Base-by-base conservation (phyloP, 1,140 invertebrate genomes). In the Atta texana region DNA sequence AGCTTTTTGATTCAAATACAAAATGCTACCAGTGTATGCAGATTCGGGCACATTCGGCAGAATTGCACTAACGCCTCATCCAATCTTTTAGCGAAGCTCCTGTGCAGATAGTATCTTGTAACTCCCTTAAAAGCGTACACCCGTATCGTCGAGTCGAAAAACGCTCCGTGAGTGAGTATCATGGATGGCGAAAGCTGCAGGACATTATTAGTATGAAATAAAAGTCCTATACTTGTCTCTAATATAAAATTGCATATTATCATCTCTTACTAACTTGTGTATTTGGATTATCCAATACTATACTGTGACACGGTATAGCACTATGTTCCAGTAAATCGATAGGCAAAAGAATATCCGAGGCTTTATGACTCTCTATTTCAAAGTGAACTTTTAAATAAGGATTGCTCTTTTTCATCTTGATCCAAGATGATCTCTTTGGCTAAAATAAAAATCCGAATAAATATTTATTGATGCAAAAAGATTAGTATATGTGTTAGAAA, bases 211-310 rank as follows among this genome's bases (percentile, higher is more conserved):
- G 7, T 3, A 5, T 44, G 5, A 77, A n/a, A 0, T 63, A n/a
- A n/a, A 49, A 8, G 14, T 61, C 21, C 3, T 24, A 1, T 3
- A 24, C 14, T n/a, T 69, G 4, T 34, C 24, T 68, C 5, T n/a
- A 34, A 31, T n/a, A 59, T 57, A 24, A 5, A 51, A 59, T 49
- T 24, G 3, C 18, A 31, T 16, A 81, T 24, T 18, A 44, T 49
- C 3, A 31, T 21, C 2, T 51, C 3, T 51, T 49, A 84, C 87
- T 92, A 91, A 97, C 97, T 93, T 96, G 95, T 1, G 96, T 96
- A 87, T 96, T 95, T 39, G 97, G 96, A 75, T 97, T 96, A 88
- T 97, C 96, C 88, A 97, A 96, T 10, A 97, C 93, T 75, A 98
- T 96, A 89, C 97, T 97, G 69, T 96, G 95, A 69, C 97, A 97